These are phyloP conservation scores for Cyprichromis sp. DNA, from an alignment of 2,113 vertebrate genomes.

Conservation along the genomic window DNA sequence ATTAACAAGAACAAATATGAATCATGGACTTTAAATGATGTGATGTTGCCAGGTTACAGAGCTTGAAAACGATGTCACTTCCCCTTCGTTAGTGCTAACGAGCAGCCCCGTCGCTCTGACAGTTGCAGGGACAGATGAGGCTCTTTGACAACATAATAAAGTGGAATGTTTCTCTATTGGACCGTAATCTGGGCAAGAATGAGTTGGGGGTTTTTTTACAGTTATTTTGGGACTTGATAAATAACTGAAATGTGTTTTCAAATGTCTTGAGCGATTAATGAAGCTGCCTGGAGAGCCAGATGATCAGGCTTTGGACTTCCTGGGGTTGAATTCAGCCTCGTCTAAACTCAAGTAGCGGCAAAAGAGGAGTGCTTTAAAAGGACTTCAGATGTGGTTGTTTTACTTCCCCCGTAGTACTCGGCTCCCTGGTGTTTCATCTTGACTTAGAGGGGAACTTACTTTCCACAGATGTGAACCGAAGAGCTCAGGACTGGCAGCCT, in stretches of 20 bases:
- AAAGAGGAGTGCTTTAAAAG: not conserved
- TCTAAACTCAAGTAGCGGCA: not conserved
- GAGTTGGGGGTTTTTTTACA: not conserved
- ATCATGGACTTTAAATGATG: not conserved
- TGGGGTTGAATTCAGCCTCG: not conserved
- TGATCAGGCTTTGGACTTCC: not conserved
- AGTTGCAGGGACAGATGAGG: not conserved
- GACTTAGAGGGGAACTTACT: not conserved
- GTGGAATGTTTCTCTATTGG: constrained; percentile 13
- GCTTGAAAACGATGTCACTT: constrained; percentile 4
- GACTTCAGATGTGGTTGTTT: not conserved
- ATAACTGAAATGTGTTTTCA: constrained; percentile 11
- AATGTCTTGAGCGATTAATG: constrained; percentile 6
- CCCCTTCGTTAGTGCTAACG: constrained; percentile 31
- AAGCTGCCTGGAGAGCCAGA: not conserved
- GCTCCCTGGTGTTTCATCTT: not conserved
- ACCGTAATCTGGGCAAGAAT: not conserved
- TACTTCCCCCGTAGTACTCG: not conserved
- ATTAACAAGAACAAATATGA: constrained; percentile 16
- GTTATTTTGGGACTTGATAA: not conserved
- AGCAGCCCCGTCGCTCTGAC: not conserved
- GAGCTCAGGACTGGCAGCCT: not conserved
- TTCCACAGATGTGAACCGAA: not conserved
- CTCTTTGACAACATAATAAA: constrained; percentile 17
- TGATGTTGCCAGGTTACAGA: constrained; percentile 23